Conservation (phyloP, 2,888 invertebrate species). For the Rhopalosiphum nymphaeae region DNA sequence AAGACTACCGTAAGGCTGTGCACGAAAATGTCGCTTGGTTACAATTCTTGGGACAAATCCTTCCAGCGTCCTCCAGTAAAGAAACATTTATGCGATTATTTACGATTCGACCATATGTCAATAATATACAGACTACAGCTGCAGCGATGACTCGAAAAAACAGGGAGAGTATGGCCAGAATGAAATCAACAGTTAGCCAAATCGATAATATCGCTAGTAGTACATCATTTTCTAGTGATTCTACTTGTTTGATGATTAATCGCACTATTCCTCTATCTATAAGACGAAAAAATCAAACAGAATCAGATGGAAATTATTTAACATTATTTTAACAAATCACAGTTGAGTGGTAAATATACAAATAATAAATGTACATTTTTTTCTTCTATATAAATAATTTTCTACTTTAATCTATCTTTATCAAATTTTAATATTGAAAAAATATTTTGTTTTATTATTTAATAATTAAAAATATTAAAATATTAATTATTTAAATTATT, state of each 20-base stretch:
- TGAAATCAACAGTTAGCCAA: not conserved
- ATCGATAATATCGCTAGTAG: not conserved
- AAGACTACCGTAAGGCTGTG: conserved; percentile 14
- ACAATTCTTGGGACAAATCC: not conserved
- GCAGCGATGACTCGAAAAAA: not conserved
- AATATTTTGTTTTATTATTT: too few relatives aligned
- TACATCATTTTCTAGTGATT: not conserved
- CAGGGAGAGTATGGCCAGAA: not conserved
- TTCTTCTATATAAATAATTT: too few relatives aligned
- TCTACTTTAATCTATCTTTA: too few relatives aligned
- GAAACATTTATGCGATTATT: not conserved
- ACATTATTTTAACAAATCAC: not conserved
- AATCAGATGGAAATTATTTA: not conserved
- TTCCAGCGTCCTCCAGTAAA: not conserved
- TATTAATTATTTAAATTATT: not conserved
- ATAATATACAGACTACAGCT: not conserved
- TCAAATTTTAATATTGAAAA: too few relatives aligned
- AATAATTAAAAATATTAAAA: too few relatives aligned
- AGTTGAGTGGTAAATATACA: not conserved
- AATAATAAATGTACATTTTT: too few relatives aligned
- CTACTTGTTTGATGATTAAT: not conserved
- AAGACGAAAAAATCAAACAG: not conserved
- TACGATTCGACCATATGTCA: not conserved
- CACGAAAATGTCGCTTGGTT: not conserved
- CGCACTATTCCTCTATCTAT: too few relatives aligned